A percentile compares a stretch with the other conserved stretches of the same genome.
Conservation (phyloP, 2,888 invertebrate species). For the Buathra laborator region DNA sequence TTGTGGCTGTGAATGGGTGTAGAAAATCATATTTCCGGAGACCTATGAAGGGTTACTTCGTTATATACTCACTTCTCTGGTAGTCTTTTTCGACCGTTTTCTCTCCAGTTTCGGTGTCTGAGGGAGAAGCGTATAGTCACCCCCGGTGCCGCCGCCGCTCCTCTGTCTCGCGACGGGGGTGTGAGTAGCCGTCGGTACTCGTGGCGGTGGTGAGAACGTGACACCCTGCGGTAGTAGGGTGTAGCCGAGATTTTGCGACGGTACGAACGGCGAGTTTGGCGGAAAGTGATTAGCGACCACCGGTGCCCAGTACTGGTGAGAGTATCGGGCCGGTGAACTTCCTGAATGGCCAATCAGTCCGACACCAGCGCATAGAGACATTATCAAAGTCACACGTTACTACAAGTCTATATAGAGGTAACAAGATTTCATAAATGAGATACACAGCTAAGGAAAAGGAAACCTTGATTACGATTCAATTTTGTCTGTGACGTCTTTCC, state of each 20-base stretch:
- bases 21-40: not conserved
- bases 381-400: slow-evolving; percentile 49
- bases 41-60: not conserved
- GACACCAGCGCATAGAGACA: slow-evolving; percentile 56
- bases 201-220: slow-evolving; percentile 81
- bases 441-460: not conserved
- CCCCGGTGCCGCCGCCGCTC: slow-evolving; percentile 79
- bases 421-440: not conserved
- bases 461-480: too few relatives aligned
- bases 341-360: slow-evolving; percentile 80
- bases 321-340: slow-evolving; percentile 86
- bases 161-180: slow-evolving; percentile 80
- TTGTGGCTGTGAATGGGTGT: too few relatives aligned
- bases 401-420: slow-evolving; percentile 31
- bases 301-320: slow-evolving; percentile 89
- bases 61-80: slow-evolving; percentile 78
- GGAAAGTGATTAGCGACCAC: slow-evolving; percentile 91
- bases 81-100: slow-evolving; percentile 81
- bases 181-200: slow-evolving; percentile 76
- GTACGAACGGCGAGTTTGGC: slow-evolving; percentile 89
- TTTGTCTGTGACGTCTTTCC: too few relatives aligned
- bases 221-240: slow-evolving; percentile 81
- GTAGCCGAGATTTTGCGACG: slow-evolving; percentile 79
- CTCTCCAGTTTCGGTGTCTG: slow-evolving; percentile 83
- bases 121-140: slow-evolving; percentile 82